phyloP scores from a whole-genome alignment of 2,113 vertebrate genomes.

The Chaenogobius annularis region DNA sequence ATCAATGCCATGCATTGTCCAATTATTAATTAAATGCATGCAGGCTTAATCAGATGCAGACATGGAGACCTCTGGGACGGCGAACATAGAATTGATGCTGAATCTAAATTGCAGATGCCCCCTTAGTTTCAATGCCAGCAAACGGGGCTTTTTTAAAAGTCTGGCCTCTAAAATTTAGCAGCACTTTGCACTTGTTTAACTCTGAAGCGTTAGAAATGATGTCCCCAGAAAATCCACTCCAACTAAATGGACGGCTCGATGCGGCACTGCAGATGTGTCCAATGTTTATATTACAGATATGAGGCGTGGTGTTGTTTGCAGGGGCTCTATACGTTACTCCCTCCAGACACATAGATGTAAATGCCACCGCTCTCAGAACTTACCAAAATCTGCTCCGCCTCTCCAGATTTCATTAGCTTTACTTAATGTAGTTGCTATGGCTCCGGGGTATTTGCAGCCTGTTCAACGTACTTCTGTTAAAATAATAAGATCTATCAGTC shows the following conservation, averaged over 20 bases:
- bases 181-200: slow-evolving; percentile 52
- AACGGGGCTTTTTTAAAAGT: slow-evolving; percentile 31
- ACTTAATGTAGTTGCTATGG: slow-evolving; percentile 72
- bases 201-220: slow-evolving; percentile 38
- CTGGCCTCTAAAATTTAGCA: slow-evolving; percentile 44
- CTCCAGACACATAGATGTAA: slow-evolving; percentile 54
- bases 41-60: slow-evolving; percentile 69
- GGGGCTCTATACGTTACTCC: slow-evolving; percentile 17
- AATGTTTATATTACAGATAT: slow-evolving; percentile 16
- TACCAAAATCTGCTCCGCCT: slow-evolving; percentile 59
- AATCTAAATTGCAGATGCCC: slow-evolving; percentile 69
- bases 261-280: slow-evolving; percentile 2
- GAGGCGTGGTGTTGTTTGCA: slow-evolving; percentile 19
- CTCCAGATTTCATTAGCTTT: slow-evolving; percentile 78
- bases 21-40: slow-evolving; percentile 73
- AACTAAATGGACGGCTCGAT: not conserved
- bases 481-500: slow-evolving; percentile 81
- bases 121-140: slow-evolving; percentile 49
- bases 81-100: slow-evolving; percentile 47
- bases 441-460: slow-evolving; percentile 74
- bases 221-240: slow-evolving; percentile 7
- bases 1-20: slow-evolving; percentile 63
- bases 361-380: slow-evolving; percentile 69
- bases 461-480: slow-evolving; percentile 74
- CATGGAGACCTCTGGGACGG: slow-evolving; percentile 57